Base-by-base conservation (phyloP, 2,113 vertebrate species). In the Colius striatus region DNA sequence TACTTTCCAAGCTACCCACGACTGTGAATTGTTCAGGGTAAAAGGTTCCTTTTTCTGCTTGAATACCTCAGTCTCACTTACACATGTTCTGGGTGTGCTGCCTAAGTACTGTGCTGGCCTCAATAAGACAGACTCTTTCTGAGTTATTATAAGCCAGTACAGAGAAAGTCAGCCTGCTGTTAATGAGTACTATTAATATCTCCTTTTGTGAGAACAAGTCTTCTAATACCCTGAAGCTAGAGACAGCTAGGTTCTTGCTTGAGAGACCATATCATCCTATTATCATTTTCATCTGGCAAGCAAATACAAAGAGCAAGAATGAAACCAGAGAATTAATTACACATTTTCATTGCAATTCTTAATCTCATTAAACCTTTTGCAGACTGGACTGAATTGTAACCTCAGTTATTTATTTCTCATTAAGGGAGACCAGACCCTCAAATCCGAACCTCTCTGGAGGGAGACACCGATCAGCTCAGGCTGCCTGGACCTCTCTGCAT, bases 251-350 rank as follows among this genome's bases (percentile, higher is more conserved):
- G 32, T 82, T 96, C 85, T 92, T 95, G 68, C 61, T 47, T 81
- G 83, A 84, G 68, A 89, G n/a, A 78, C 79, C 65, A 13, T 90
- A 92, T 90, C 90, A 89, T 71, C 54, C 19, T 76, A 72, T 91
- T 93, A 96, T 89, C 73, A 47, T 90, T 95, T 94, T 95, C 68
- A 94, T 92, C 72, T 92, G 79, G 81, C 87, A 92, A 95, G 78
- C 20, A 89, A 92, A 94, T 58, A 79, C 29, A 88, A 88, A 91
- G 38, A 70, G 34, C 12, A 80, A 80, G 67, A 95, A 54, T 50
- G 29, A 94, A 97, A 95, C 45, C 0, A 4, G 50, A 0, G 3
- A 50, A 87, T 81, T 90, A 90, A 90, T 86, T 87, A 87, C 41
- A n/a, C 17, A 54, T 94, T 90, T 94, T 84, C 79, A 36, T 34